Evolutionary conservation across 23 tunicate species (phyloP).

Genomic region (Ascidia mentula): DNA sequence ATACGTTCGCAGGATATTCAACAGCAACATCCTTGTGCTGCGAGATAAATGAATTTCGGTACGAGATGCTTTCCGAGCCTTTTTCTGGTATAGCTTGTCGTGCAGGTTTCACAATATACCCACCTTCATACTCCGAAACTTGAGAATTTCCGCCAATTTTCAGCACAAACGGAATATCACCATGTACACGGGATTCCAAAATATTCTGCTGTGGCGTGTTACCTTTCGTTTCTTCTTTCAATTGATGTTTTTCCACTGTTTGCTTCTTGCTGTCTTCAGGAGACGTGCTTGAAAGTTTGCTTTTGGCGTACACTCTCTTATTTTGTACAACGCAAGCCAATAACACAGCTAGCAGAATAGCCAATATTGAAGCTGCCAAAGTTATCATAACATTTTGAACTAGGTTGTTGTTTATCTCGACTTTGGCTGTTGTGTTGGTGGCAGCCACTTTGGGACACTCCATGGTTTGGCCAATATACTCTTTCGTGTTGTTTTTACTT

Average conservation of each 20-base stretch:
- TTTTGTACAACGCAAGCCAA: background rate
- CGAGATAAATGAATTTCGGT: background rate
- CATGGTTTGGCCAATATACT: too few species aligned
- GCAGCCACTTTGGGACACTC: too few species aligned
- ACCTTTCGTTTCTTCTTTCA: too few species aligned
- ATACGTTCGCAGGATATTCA: background rate
- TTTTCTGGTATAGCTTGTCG: conserved; percentile 5
- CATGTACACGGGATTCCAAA: too few species aligned
- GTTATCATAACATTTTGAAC: background rate
- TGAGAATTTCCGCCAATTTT: too few species aligned
- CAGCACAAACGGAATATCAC: too few species aligned
- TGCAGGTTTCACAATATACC: background rate
- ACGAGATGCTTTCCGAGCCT: background rate
- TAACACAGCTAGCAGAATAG: background rate
- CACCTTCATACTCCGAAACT: conserved; percentile 1
- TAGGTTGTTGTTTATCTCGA: too few species aligned
- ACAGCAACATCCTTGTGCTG: background rate
- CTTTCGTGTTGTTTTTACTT: background rate
- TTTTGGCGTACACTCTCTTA: too few species aligned
- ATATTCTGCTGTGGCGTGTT: too few species aligned
- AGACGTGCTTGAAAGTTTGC: too few species aligned
- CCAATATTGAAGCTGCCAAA: background rate
- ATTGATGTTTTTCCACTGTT: too few species aligned
- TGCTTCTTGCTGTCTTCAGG: background rate
- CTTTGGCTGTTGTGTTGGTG: too few species aligned